Base-by-base conservation (phyloP, 2,888 invertebrate genomes). In the Penaeus monodon region DNA sequence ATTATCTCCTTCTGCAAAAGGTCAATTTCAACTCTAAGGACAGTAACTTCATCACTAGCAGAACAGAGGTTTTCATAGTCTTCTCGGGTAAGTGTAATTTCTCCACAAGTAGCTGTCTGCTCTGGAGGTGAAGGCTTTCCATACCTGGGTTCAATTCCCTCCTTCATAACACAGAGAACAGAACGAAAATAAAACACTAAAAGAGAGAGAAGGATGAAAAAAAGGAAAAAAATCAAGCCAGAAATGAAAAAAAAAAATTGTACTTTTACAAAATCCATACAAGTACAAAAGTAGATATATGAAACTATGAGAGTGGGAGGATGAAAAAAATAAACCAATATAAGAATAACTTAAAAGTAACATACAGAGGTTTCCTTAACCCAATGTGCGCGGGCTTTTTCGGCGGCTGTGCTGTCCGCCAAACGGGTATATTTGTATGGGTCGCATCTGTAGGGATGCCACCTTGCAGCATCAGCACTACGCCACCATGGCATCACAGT, bases 1-100 rank as follows among this genome's bases (percentile, higher is more conserved):
- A 33, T 44, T 65, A 88, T 84, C 76, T 88, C 88, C 74, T 81
- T 65, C 66, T 81, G 73, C 81, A 88, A 81, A 74, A 88, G 66
- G 65, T 81, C 74, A 66, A 84, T 81, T 38, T 88, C 80, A 66
- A 38, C 84, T 66, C 68, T 88, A 73, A 84, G 76, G 27, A 84
- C 66, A 80, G 79, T 70, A 73, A 85, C 49, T 78, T 80, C 85
- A 70, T 64, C 74, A 70, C 38, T 73, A 73, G 85, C 73, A 44
- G 80, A 85, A 70, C 65, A 73, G 65, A 85, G 79, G 73, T 24
- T 70, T 64, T 85, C 79, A 73, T 85, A 85, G 27, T 80, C 85
- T 64, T 85, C 85, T 64, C 44, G 33, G 65, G 85, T 33, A 63
- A 82, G 24, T 49, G 73, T 82, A 57, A 44, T 77, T 77, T 57